Conservation (phyloP, 2,797 vertebrate genomes). For the Corythornis leucogaster region DNA sequence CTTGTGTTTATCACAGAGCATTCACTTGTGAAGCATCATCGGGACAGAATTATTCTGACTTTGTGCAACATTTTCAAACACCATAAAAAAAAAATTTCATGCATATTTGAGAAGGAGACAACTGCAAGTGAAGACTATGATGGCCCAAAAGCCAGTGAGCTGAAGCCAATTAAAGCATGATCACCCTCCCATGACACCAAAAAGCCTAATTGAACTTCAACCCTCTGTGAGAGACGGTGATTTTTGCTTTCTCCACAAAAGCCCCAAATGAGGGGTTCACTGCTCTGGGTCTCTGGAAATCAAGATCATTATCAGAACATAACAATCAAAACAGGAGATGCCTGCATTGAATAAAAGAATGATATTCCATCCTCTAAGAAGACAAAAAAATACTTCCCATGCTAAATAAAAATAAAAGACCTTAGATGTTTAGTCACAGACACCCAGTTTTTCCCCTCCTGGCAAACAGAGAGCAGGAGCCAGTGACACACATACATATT, state of each 20-base stretch:
- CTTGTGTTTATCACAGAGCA: neutral
- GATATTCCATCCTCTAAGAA: neutral
- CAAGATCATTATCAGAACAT: conserved; percentile 17
- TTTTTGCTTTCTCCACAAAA: neutral
- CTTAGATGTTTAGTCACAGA: conserved; percentile 16
- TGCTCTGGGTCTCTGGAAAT: neutral
- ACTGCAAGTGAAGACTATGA: neutral
- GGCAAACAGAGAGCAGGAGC: neutral
- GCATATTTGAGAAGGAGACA: neutral
- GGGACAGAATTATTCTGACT: conserved; percentile 6
- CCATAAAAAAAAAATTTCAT: neutral
- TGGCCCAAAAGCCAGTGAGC: conserved; percentile 9
- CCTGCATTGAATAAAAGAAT: conserved; percentile 27
- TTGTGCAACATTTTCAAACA: neutral
- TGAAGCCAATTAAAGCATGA: conserved; percentile 27
- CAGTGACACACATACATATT: neutral
- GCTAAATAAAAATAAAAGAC: neutral
- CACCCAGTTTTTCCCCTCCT: neutral
- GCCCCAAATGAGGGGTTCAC: neutral
- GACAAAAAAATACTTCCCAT: neutral
- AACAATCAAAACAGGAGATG: neutral
- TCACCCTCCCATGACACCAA: conserved; percentile 1
- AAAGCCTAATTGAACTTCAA: conserved; percentile 13
- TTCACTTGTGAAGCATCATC: neutral
- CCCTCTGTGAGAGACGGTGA: neutral